These are phyloP conservation scores for Pelagia noctiluca DNA, from an alignment of 30 jellyfish, hydroid and myxozoan species.

Conservation along the genomic window DNA sequence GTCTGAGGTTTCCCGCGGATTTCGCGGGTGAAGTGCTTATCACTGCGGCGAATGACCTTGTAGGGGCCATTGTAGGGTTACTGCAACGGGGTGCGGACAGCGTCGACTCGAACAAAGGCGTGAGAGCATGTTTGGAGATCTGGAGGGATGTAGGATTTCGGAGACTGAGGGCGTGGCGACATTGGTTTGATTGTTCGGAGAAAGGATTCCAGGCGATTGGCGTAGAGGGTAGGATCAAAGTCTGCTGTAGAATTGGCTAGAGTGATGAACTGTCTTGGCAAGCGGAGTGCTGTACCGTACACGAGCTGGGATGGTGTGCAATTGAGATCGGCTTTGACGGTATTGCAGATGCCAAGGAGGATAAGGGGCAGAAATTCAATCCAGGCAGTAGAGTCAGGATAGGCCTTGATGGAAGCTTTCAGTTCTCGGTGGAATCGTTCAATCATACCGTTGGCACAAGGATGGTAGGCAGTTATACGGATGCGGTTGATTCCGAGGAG, in stretches of 20 bases:
- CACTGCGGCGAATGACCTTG: not conserved
- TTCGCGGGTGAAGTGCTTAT: not conserved
- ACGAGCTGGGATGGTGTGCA: not conserved
- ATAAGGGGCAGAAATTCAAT: slow-evolving; percentile 46
- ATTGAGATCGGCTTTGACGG: slow-evolving; percentile 48
- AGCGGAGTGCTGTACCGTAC: not conserved
- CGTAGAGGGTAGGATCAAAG: no score
- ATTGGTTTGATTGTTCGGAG: no score
- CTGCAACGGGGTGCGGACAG: not conserved
- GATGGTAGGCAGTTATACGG: slow-evolving; percentile 65
- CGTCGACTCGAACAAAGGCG: not conserved
- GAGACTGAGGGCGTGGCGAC: no score
- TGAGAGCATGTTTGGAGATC: not conserved
- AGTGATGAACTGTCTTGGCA: not conserved
- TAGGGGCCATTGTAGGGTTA: not conserved
- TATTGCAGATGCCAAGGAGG: slow-evolving; percentile 43
- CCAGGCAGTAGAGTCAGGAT: slow-evolving; percentile 43
- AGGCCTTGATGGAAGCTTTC: slow-evolving; percentile 37
- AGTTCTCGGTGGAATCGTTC: slow-evolving; percentile 45
- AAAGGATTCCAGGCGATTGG: no score
- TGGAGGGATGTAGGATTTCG: no score
- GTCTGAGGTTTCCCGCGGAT: not conserved
- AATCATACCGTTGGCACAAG: slow-evolving; percentile 64
- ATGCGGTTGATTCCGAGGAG: slow-evolving; percentile 13
- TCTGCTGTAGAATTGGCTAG: not conserved